Evolutionary conservation across 2,888 invertebrate species (phyloP).

Genomic region (Lagria hirta): DNA sequence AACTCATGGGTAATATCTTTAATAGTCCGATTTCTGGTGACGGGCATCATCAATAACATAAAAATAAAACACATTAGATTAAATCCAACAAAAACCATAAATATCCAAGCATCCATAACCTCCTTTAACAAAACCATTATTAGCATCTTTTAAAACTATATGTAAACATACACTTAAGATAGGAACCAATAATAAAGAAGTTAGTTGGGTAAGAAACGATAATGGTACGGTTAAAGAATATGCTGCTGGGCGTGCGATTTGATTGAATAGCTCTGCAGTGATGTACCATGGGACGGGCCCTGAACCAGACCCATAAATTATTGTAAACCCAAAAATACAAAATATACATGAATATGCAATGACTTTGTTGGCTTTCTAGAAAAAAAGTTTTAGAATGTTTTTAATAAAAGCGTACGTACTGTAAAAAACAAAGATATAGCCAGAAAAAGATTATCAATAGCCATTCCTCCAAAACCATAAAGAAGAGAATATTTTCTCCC

Average conservation of each 20-base stretch:
- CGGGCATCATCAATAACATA: slow-evolving; percentile 82
- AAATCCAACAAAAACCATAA: slow-evolving; percentile 75
- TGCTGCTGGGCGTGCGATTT: slow-evolving; percentile 80
- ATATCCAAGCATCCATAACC: slow-evolving; percentile 69
- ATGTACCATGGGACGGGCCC: slow-evolving; percentile 95
- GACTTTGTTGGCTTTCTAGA: slow-evolving; percentile 46
- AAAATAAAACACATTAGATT: slow-evolving; percentile 74
- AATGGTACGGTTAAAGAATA: slow-evolving; percentile 81
- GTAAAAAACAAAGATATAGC: slow-evolving; percentile 61
- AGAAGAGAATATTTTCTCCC: slow-evolving; percentile 82
- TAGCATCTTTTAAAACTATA: background rate
- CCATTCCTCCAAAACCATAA: slow-evolving; percentile 78
- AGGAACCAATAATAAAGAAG: slow-evolving; percentile 76
- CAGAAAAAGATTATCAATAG: slow-evolving; percentile 67
- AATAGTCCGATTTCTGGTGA: slow-evolving; percentile 83
- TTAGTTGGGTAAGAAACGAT: too few species aligned
- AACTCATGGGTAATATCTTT: slow-evolving; percentile 72
- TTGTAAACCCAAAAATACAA: slow-evolving; percentile 79
- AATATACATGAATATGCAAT: slow-evolving; percentile 73
- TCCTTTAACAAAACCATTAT: slow-evolving; percentile 51
- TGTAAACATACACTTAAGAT: slow-evolving; percentile 62
- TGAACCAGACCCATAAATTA: slow-evolving; percentile 87
- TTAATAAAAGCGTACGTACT: slow-evolving; percentile 3
- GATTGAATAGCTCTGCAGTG: slow-evolving; percentile 83
- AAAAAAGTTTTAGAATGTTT: slow-evolving; percentile 29